These are phyloP conservation scores for Idaea dimidiata DNA, from an alignment of 2,888 invertebrate genomes.

Conservation along the genomic window DNA sequence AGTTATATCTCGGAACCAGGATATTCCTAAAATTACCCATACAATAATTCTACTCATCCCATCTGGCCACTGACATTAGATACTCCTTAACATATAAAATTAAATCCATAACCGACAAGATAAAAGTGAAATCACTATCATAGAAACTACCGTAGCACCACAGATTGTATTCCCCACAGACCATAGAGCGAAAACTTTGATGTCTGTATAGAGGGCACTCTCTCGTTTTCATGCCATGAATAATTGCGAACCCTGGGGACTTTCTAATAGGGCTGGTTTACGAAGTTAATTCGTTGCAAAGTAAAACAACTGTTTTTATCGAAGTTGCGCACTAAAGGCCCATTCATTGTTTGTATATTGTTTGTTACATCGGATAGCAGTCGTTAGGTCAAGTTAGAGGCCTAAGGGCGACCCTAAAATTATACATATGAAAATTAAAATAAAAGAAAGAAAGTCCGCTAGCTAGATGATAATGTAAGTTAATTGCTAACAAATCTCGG, in stretches of 20 bases:
- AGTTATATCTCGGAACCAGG: no score
- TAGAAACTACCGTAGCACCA: constrained; percentile 4
- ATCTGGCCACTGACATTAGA: background rate
- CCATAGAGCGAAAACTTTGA: constrained; percentile 46
- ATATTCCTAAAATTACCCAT: no score
- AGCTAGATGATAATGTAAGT: no score
- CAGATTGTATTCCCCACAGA: constrained; percentile 28
- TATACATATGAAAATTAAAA: no score
- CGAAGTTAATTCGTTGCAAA: background rate
- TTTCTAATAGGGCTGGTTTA: background rate
- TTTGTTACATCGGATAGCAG: no score
- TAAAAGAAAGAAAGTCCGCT: no score
- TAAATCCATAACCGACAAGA: background rate
- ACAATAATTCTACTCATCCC: background rate
- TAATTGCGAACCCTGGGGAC: constrained; percentile 44
- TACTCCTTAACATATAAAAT: background rate
- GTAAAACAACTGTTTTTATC: no score
- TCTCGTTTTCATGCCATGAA: constrained; percentile 39
- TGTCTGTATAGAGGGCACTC: constrained; percentile 42
- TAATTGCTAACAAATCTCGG: no score
- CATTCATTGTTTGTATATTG: no score
- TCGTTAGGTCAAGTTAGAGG: no score
- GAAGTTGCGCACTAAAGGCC: no score
- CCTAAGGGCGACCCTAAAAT: no score
- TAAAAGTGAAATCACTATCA: background rate